Evolutionary conservation across 2,113 vertebrate genomes (phyloP).

Genomic region (Prolemur simus): DNA sequence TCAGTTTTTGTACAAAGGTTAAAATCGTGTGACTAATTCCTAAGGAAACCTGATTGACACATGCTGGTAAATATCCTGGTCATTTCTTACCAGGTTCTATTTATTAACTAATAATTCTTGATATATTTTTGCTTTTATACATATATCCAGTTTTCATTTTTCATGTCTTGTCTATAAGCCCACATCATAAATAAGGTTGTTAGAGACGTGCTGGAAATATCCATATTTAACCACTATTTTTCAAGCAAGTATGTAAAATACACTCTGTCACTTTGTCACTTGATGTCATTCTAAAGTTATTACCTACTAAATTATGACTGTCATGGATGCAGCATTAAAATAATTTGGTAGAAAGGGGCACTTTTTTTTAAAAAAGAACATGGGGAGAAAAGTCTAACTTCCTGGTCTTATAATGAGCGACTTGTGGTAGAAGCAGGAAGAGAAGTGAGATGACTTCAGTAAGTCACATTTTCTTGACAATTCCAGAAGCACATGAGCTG

Average conservation of each 20-base stretch:
- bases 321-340: slow-evolving; percentile 47
- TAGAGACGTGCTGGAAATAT: slow-evolving; percentile 7
- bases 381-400: not conserved
- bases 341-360: slow-evolving; percentile 17
- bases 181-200: slow-evolving; percentile 40
- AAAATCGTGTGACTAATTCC: not conserved
- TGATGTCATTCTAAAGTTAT: slow-evolving; percentile 56
- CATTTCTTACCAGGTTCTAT: not conserved
- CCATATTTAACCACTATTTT: slow-evolving; percentile 47
- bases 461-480: not conserved
- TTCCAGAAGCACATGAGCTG: not conserved
- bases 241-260: slow-evolving; percentile 51
- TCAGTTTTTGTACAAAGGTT: not conserved
- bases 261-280: slow-evolving; percentile 53
- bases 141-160: slow-evolving; percentile 43
- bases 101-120: not conserved
- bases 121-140: slow-evolving; percentile 38
- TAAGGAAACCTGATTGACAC: not conserved
- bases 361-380: not conserved
- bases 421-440: not conserved
- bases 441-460: not conserved
- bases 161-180: not conserved
- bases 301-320: slow-evolving; percentile 43
- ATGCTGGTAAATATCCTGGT: not conserved
- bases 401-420: not conserved